Conservation (phyloP, 2,888 invertebrate species). For the Lucinisca nassula region DNA sequence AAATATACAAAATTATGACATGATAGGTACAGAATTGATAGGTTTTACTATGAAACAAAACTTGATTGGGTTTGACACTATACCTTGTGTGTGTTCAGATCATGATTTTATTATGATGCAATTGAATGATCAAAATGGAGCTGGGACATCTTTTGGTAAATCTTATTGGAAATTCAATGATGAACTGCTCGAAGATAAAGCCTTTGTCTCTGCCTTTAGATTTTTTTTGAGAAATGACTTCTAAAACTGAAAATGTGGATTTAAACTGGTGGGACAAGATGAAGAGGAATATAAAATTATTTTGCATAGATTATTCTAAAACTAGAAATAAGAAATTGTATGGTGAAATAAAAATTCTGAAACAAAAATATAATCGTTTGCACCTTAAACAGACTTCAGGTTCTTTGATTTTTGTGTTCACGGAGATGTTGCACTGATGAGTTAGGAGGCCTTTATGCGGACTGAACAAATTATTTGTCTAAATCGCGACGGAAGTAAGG, state of each 20-base stretch:
- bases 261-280: slow-evolving; percentile 33
- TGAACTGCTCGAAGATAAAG: slow-evolving; percentile 24
- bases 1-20: too few species aligned
- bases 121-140: not conserved
- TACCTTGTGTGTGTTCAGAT: too few species aligned
- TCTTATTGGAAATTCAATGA: slow-evolving; percentile 52
- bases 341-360: not conserved
- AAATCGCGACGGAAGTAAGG: too few species aligned
- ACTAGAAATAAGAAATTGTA: slow-evolving; percentile 10
- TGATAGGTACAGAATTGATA: too few species aligned
- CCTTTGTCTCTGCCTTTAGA: slow-evolving; percentile 27
- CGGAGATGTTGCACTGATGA: too few species aligned
- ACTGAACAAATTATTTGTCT: too few species aligned
- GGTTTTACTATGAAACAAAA: slow-evolving; percentile 3
- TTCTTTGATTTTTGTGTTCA: too few species aligned
- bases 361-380: not conserved
- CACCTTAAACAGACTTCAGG: too few species aligned
- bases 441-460: too few species aligned
- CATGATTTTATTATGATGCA: too few species aligned
- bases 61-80: too few species aligned
- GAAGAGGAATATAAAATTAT: slow-evolving; percentile 15
- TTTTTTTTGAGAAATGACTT: slow-evolving; percentile 37
- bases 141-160: slow-evolving; percentile 17
- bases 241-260: not conserved
- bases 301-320: slow-evolving; percentile 26